Evolutionary conservation across 1,140 invertebrate species (phyloP), one percentile per base, ranked within the genome.

Genomic region (Drosophila rufa): DNA sequence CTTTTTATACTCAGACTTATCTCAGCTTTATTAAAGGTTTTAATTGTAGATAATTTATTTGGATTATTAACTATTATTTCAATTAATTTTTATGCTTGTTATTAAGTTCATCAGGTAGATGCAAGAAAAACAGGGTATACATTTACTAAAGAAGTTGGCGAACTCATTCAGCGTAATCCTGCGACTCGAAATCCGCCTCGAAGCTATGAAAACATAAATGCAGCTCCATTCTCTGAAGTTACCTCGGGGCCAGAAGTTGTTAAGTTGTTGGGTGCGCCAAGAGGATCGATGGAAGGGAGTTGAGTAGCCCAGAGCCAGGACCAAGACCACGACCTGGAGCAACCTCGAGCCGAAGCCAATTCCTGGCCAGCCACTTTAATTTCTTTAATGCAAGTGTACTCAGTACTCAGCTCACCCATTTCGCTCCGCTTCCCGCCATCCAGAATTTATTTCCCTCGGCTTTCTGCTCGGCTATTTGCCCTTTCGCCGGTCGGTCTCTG

Each of bases 381-480:
- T 77, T 77, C 64, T 77, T 61, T 60, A 77, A 77, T 70, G 62
- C 55, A 75, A 33, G 48, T 60, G 66, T 15, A 84, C 66, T 71
- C 48, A 67, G 66, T 15, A 84, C 66, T 71, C 48, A 67, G 53
- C 48, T 45, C 11, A 36, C n/a, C 45, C 48, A 42, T 42, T 74
- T 43, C 40, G 47, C 65, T 82, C 53, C 40, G 36, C 50, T 73
- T 45, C 36, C 48, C 66, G 80, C 65, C 61, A 69, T 78, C 67
- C 68, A 55, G 77, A 82, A 86, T 89, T 81, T 80, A 75, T 90
- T 71, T 89, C 30, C 56, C 65, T 33, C 74, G 67, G 65, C 56
- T 80, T 71, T 64, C 79, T 64, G 51, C 75, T 70, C 80, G 51
- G 46, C 56, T 69, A 47, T 68, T 77, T 60, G 62, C 40, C 36